Percentiles rank a stretch among this genome's conserved stretches.
phyloP scores from a whole-genome alignment of 2,888 invertebrate species.

The Leistus spinibarbis region DNA sequence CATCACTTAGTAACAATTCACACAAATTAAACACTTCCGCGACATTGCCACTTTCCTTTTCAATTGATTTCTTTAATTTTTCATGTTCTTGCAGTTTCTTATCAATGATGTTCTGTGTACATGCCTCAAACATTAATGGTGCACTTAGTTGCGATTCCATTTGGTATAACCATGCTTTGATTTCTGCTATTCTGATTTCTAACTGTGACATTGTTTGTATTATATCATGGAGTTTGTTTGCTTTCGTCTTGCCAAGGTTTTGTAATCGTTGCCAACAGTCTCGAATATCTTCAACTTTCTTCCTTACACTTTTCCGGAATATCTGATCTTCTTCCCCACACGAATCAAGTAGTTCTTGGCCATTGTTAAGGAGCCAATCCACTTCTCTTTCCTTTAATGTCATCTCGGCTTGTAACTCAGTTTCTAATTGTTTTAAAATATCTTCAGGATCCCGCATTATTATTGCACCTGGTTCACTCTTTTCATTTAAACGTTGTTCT shows the following conservation, averaged over 20 bases:
- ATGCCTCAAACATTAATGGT: slow-evolving; percentile 70
- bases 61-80: slow-evolving; percentile 74
- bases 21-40: slow-evolving; percentile 80
- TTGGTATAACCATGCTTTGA: slow-evolving; percentile 73
- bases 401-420: slow-evolving; percentile 77
- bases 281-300: slow-evolving; percentile 65
- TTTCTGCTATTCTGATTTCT: slow-evolving; percentile 73
- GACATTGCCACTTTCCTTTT: slow-evolving; percentile 77
- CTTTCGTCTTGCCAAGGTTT: slow-evolving; percentile 68
- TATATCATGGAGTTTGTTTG: slow-evolving; percentile 74
- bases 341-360: slow-evolving; percentile 67
- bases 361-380: slow-evolving; percentile 76
- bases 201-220: slow-evolving; percentile 73
- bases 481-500: slow-evolving; percentile 69
- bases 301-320: slow-evolving; percentile 64
- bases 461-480: slow-evolving; percentile 58
- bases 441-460: slow-evolving; percentile 73
- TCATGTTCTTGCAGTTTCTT: slow-evolving; percentile 74
- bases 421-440: slow-evolving; percentile 71
- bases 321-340: slow-evolving; percentile 66
- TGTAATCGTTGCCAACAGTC: slow-evolving; percentile 79
- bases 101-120: slow-evolving; percentile 70
- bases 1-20: slow-evolving; percentile 76
- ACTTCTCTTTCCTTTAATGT: slow-evolving; percentile 77
- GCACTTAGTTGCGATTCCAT: slow-evolving; percentile 73